phyloP scores from a whole-genome alignment of 2,113 vertebrate genomes.

The Alaudala cheleensis region DNA sequence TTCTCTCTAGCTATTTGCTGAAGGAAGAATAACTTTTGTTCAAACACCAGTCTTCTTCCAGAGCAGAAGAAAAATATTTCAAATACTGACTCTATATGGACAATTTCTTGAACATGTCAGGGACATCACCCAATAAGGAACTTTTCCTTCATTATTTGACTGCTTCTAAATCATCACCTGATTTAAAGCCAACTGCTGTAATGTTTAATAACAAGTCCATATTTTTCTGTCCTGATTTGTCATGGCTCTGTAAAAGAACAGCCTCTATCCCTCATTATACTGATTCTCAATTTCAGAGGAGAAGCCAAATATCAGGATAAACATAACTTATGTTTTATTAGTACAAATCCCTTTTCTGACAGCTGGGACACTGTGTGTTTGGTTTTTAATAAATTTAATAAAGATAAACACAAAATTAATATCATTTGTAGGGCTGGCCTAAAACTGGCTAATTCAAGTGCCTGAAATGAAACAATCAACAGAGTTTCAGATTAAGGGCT shows the following conservation, averaged over 20 bases:
- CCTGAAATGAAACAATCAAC: background rate
- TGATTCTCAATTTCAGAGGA: slow-evolving; percentile 24
- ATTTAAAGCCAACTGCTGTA: background rate
- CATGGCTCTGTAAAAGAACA: background rate
- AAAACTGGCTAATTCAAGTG: background rate
- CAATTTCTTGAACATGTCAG: background rate
- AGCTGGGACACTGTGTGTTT: background rate
- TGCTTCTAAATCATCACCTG: background rate
- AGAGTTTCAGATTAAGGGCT: background rate
- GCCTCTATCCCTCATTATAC: background rate
- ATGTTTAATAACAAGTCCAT: background rate
- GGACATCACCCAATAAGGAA: background rate
- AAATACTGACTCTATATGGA: background rate
- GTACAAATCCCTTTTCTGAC: slow-evolving; percentile 9
- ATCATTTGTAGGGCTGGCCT: background rate
- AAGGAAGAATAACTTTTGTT: background rate
- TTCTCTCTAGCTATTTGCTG: background rate
- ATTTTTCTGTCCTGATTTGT: background rate
- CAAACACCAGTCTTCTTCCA: background rate
- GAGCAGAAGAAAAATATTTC: background rate
- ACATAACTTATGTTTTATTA: slow-evolving; percentile 7
- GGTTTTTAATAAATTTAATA: slow-evolving; percentile 15
- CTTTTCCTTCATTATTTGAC: background rate
- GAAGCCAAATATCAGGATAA: slow-evolving; percentile 40
- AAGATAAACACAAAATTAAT: slow-evolving; percentile 3